A percentile compares a stretch with the other conserved stretches of the same genome.
Evolutionary conservation across 2,797 vertebrate genomes (phyloP).

Genomic region (Bradypus variegatus): DNA sequence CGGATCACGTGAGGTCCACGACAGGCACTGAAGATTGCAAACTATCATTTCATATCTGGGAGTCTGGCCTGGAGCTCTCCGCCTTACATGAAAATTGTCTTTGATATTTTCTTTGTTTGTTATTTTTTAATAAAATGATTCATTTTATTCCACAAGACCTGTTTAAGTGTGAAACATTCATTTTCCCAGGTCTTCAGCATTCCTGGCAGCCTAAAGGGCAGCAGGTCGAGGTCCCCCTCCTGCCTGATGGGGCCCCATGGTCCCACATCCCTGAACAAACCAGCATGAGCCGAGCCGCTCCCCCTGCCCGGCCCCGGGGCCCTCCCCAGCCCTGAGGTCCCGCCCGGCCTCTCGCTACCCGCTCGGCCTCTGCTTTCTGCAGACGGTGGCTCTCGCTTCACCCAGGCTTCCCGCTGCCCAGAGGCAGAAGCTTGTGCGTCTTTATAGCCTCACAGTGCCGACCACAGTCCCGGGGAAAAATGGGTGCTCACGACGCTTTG

Average conservation of each 20-base stretch:
- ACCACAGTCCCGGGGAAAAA: background rate
- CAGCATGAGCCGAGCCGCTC: background rate
- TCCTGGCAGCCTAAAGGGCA: background rate
- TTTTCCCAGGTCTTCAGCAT: background rate
- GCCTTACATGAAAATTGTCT: background rate
- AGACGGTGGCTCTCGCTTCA: background rate
- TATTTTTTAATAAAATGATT: background rate
- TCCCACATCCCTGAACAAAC: background rate
- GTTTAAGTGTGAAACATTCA: background rate
- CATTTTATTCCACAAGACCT: background rate
- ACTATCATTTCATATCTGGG: background rate
- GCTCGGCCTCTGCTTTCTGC: background rate
- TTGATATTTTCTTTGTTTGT: background rate
- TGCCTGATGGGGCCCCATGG: too few relatives aligned
- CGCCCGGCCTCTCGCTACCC: background rate
- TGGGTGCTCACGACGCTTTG: background rate
- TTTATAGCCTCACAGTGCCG: background rate
- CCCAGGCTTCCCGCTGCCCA: background rate
- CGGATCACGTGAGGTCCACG: accelerated
- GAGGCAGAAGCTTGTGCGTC: background rate
- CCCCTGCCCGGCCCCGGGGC: too few relatives aligned
- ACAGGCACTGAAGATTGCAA: background rate
- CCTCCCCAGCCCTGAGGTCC: background rate
- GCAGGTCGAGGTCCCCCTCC: background rate
- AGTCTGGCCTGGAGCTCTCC: background rate